Percentiles rank a stretch among this genome's conserved stretches.
phyloP scores from a whole-genome alignment of 2,888 invertebrate genomes.

The Aporophyla nigra region DNA sequence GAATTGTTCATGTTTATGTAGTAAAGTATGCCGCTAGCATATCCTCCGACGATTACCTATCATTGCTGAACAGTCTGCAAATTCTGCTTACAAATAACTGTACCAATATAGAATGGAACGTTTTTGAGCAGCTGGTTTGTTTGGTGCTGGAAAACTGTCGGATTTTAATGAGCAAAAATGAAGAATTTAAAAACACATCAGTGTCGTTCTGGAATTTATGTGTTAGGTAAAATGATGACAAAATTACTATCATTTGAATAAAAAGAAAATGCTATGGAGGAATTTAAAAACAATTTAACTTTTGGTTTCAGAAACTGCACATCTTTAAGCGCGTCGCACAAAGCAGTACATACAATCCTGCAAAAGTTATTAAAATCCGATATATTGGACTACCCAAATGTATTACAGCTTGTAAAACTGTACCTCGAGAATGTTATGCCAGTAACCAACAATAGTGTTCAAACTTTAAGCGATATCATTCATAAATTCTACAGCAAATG shows the following conservation, averaged over 20 bases:
- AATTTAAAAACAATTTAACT: background rate
- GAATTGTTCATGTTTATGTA: conserved; percentile 79
- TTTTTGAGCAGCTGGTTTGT: conserved; percentile 74
- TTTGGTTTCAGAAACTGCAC: conserved; percentile 81
- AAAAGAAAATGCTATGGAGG: background rate
- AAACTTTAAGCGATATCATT: conserved; percentile 78
- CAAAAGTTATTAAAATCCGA: conserved; percentile 76
- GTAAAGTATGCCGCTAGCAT: conserved; percentile 75
- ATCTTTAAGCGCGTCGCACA: conserved; percentile 73
- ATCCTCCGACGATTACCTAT: conserved; percentile 72
- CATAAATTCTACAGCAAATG: conserved; percentile 83
- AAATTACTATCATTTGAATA: background rate
- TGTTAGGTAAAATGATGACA: conserved; percentile 77
- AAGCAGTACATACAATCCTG: conserved; percentile 80
- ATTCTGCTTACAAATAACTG: conserved; percentile 72
- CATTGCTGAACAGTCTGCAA: conserved; percentile 76
- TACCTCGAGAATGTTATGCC: conserved; percentile 86
- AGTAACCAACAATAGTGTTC: conserved; percentile 77
- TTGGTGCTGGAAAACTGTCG: conserved; percentile 69
- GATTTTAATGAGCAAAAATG: conserved; percentile 55
- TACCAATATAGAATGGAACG: conserved; percentile 74
- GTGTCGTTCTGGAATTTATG: conserved; percentile 83
- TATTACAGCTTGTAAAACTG: conserved; percentile 81
- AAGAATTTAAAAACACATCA: conserved; percentile 67
- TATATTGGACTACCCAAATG: conserved; percentile 76